Base-by-base conservation (phyloP, 2,113 vertebrate species). In the Alces alces region DNA sequence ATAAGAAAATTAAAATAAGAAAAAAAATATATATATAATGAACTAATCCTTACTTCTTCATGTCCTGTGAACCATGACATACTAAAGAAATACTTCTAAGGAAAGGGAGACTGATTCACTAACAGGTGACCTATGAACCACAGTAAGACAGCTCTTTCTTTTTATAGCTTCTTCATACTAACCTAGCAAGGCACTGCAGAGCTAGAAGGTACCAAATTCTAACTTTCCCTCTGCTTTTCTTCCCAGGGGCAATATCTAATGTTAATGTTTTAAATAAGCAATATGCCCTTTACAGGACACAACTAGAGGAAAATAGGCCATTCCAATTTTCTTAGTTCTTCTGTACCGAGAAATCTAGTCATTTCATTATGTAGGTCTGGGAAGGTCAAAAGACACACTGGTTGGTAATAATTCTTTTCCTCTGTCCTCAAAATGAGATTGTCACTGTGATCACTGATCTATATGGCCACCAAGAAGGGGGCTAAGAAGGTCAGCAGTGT, bases 141-240 rank as follows among this genome's bases (percentile, higher is more conserved):
- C n/a, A 64, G 52, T 83, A 98, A 97, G 97, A 96, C 87, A 98
- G 91, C 60, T 98, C 97, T 98, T 98, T 97, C 83, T 98, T 98
- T 97, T 97, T 90, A 2, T 66, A 97, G 36, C 27, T 93, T 97
- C 92, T 96, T 93, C 97, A 91, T 89, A 96, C 93, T 8, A 98
- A 97, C 87, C 39, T 89, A 93, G 84, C 91, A 83, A 97, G 92
- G 15, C 28, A 93, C 79, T 39, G 54, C 39, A 96, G 57, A 97
- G 76, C 50, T 57, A 17, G 95, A 95, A 96, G 27, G 25, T 45
- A 96, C 60, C 78, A 90, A 89, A 95, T 98, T 98, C 95, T 97
- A 96, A 70, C 79, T 89, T 98, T 89, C 57, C 66, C 84, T 98
- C 78, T 85, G 19, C 90, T 90, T 78, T 88, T 96, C 93, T 98